Base-by-base conservation (phyloP, 1,140 invertebrate genomes). In the Agraylea sexmaculata region DNA sequence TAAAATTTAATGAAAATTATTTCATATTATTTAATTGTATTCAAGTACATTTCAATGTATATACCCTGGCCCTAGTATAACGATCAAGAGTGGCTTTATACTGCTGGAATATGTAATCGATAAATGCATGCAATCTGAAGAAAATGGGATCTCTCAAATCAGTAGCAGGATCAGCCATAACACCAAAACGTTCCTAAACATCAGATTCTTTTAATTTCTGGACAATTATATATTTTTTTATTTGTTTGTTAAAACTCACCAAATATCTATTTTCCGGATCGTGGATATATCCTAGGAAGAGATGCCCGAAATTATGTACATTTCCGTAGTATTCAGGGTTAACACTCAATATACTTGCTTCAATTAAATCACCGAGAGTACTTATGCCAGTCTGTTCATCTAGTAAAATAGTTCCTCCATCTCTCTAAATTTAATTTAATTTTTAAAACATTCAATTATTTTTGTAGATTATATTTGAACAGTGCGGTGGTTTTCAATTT, bases 131-230 rank as follows among this genome's bases (percentile, higher is more conserved):
- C 78, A 77, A 87, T 53, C 80, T 75, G 59, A 87, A 90, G 63
- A 90, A 89, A 4, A 83, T 60, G 0, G 87, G 86, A 60, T 90
- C 87, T 8, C 86, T 68, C 79, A 84, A 78, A 10, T 78, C 75
- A 6, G 79, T 83, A 0, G 78, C 71, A 0, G 74, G 64, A 51
- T 82, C 78, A 7, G 74, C 77, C 70, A 82, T 78, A 0, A 77
- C 66, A 27, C 69, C 59, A 42, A 70, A 71, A 5, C 57, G 56
- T 61, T 75, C 73, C 49, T 50, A 32, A 7, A 32, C 8, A 32
- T 10, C n/a, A n/a, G n/a, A n/a, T n/a, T n/a, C n/a, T n/a, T n/a
- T n/a, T n/a, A n/a, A n/a, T n/a, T n/a, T n/a, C n/a, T 7, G 23
- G 23, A 27, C 7, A 27, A 8, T 27, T 27, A 27, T 27, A 27